Conservation (phyloP, 2,888 invertebrate genomes). For the Tenthredo amoena region DNA sequence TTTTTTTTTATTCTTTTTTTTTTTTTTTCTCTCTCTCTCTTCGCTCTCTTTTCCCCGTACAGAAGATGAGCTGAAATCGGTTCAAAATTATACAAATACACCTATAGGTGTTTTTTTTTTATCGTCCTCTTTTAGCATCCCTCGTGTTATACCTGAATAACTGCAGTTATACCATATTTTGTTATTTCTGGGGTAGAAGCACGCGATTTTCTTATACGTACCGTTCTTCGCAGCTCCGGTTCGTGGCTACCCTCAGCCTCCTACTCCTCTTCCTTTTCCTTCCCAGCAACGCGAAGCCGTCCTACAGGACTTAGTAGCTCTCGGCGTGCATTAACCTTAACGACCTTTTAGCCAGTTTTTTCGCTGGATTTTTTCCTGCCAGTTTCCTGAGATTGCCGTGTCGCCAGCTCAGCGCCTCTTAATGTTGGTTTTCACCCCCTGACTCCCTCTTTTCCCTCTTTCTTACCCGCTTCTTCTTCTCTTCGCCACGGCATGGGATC, state of each 20-base stretch:
- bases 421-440: slow-evolving; percentile 68
- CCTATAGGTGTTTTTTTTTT: neutral
- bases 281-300: neutral
- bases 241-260: neutral
- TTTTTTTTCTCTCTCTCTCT: no score
- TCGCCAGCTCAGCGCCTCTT: slow-evolving; percentile 74
- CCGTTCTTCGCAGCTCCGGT: neutral
- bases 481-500: slow-evolving; percentile 49
- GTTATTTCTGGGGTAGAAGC: neutral
- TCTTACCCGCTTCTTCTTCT: slow-evolving; percentile 56
- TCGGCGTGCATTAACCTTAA: slow-evolving; percentile 71
- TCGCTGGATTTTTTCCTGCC: slow-evolving; percentile 59
- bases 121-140: neutral
- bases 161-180: neutral
- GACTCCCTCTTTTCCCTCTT: neutral
- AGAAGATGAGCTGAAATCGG: no score
- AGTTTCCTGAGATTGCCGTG: slow-evolving; percentile 72
- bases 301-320: slow-evolving; percentile 51
- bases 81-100: no score
- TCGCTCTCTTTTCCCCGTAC: neutral
- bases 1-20: neutral
- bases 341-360: slow-evolving; percentile 72
- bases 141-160: neutral
- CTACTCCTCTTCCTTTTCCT: neutral
- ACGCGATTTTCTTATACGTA: neutral